Evolutionary conservation across 64 coral and sea anemone genomes (phyloP).

Genomic region (Hydrozoanthus tunicans): DNA sequence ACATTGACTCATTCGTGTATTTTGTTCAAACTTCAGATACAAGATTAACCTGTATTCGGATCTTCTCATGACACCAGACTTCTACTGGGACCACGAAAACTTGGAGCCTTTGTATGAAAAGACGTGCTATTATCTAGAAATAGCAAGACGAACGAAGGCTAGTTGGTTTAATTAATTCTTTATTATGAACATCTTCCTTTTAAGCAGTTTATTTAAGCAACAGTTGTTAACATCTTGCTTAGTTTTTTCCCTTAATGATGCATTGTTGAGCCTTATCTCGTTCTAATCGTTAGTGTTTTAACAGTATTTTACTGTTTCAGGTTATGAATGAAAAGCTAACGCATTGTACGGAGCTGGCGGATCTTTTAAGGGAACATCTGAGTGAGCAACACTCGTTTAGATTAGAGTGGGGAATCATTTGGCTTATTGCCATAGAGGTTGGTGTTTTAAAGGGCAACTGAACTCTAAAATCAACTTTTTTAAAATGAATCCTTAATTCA

Average conservation of each 20-base stretch:
- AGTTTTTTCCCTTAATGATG: neutral
- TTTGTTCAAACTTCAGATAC: conserved; percentile 52
- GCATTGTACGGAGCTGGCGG: conserved; percentile 81
- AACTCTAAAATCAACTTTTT: neutral
- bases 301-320: conserved; percentile 34
- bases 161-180: neutral
- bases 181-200: neutral
- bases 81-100: conserved; percentile 86
- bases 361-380: conserved; percentile 79
- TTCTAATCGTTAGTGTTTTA: neutral
- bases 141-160: conserved; percentile 79
- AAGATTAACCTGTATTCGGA: conserved; percentile 93
- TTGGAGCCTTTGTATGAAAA: conserved; percentile 78
- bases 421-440: conserved; percentile 84
- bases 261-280: too few species aligned
- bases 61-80: conserved; percentile 91
- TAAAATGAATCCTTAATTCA: neutral
- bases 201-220: too few species aligned
- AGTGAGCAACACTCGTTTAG: conserved; percentile 81
- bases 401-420: conserved; percentile 93
- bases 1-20: neutral
- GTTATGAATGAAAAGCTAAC: conserved; percentile 92
- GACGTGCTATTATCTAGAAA: conserved; percentile 77
- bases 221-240: neutral
- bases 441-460: neutral